These are phyloP conservation scores for Papilio machaon DNA, from an alignment of 1,140 invertebrate genomes.

Conservation along the genomic window DNA sequence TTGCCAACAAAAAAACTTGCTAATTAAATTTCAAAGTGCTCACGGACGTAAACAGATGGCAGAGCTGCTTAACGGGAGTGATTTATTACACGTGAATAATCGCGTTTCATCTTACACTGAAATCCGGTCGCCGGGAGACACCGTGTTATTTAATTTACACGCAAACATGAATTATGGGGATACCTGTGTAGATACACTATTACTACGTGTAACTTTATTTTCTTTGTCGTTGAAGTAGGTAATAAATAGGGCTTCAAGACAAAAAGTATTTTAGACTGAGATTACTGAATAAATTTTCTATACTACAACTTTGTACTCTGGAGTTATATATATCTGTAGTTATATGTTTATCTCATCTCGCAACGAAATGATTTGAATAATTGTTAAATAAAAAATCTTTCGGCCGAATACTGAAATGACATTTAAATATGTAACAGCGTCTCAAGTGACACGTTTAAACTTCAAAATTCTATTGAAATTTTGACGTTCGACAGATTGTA, in stretches of 20 bases:
- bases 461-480: too few species aligned
- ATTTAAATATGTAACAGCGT: too few species aligned
- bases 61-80: conserved; percentile 54
- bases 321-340: too few species aligned
- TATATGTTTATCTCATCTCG: too few species aligned
- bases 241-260: not conserved
- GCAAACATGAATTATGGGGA: conserved; percentile 52
- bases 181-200: conserved; percentile 30
- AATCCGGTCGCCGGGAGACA: conserved; percentile 61
- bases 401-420: too few species aligned
- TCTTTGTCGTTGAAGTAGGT: not conserved
- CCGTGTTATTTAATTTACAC: conserved; percentile 48
- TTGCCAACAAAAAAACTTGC: conserved; percentile 62
- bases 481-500: too few species aligned
- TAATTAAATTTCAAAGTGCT: conserved; percentile 70
- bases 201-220: not conserved
- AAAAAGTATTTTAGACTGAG: not conserved
- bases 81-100: conserved; percentile 75
- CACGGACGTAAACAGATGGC: conserved; percentile 64
- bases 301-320: too few species aligned
- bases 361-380: too few species aligned
- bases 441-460: too few species aligned
- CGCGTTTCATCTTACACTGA: conserved; percentile 65
- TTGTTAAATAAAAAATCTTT: too few species aligned
- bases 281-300: too few species aligned